Evolutionary conservation across 1,140 invertebrate species (phyloP), one percentile per base, ranked within the genome.

Genomic region (Asbolus verrucosus): DNA sequence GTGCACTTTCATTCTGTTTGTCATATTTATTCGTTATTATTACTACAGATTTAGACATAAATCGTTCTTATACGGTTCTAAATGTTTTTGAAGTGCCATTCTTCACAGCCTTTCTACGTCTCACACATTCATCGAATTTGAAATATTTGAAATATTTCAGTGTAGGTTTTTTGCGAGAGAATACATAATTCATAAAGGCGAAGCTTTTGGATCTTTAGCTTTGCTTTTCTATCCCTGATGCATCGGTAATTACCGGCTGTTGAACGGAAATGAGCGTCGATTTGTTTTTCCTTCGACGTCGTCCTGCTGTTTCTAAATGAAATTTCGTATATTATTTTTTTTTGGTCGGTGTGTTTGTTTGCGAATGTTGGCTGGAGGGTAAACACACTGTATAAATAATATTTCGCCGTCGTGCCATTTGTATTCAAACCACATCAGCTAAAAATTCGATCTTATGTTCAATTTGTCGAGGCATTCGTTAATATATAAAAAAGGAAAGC

Each of bases 361-460:
- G 46, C 14, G 21, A 27, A 24, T 54, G 33, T 27, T n/a, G 46
- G 9, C 46, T 27, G n/a, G 19, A 8, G 11, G 19, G 46, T 21
- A 54, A 54, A 54, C 46, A 54, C 46, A 54, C 46, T 54, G 46
- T 54, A 21, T 13, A 54, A 54, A 54, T 30, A 54, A 27, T 54
- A 54, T 27, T 27, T 27, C 46, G 14, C 46, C 11, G 41, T 46
- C 41, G n/a, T 46, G 16, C 46, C 19, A 54, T 54, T 54, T 54
- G 46, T 54, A 54, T 54, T 54, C 46, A 54, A 54, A 54, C 46
- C 46, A 27, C 46, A 54, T 54, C 33, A 11, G 46, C 46, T 54
- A 54, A 54, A 54, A 54, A 54, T 54, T 54, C 46, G 46, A 54
- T 54, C 46, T 54, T 21, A 54, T 54, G 46, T 54, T 54, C 46